These are phyloP conservation scores for Trichacis sp. DNA, from an alignment of 2,888 invertebrate species.

Conservation along the genomic window DNA sequence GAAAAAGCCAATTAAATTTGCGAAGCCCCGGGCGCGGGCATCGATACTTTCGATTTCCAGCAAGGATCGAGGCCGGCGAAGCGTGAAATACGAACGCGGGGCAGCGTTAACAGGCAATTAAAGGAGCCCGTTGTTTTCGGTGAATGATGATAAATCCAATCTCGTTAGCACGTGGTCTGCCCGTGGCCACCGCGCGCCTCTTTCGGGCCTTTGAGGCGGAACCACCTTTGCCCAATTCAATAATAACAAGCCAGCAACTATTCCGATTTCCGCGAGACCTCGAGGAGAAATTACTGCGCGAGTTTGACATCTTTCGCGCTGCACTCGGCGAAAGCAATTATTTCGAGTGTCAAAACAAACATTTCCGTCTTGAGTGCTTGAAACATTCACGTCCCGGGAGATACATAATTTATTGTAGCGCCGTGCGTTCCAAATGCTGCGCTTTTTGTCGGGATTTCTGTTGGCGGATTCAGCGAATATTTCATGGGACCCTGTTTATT, in stretches of 20 bases:
- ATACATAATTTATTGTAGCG: no score
- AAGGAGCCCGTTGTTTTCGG: conserved; percentile 18
- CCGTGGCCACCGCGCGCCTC: conserved; percentile 15
- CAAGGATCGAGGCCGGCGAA: not conserved
- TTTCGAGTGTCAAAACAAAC: conserved; percentile 7
- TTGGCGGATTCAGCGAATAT: no score
- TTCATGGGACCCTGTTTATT: no score
- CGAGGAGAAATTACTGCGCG: no score
- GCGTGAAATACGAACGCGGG: not conserved
- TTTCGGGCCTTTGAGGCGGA: conserved; percentile 22
- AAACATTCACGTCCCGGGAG: no score
- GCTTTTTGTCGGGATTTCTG: no score
- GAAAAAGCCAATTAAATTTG: not conserved
- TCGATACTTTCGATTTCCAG: not conserved
- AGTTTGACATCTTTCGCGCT: no score
- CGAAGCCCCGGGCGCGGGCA: not conserved
- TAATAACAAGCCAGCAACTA: conserved; percentile 14
- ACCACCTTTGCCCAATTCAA: conserved; percentile 18
- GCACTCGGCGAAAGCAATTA: conserved; percentile 12
- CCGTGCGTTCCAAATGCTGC: no score
- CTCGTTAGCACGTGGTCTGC: conserved; percentile 26
- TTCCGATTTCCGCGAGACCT: conserved; percentile 9
- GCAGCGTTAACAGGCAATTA: conserved; percentile 22
- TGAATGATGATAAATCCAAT: conserved; percentile 28
- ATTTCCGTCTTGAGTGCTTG: conserved; percentile 7